Conservation (phyloP, 2,888 invertebrate species). For the Tyria jacobaeae region DNA sequence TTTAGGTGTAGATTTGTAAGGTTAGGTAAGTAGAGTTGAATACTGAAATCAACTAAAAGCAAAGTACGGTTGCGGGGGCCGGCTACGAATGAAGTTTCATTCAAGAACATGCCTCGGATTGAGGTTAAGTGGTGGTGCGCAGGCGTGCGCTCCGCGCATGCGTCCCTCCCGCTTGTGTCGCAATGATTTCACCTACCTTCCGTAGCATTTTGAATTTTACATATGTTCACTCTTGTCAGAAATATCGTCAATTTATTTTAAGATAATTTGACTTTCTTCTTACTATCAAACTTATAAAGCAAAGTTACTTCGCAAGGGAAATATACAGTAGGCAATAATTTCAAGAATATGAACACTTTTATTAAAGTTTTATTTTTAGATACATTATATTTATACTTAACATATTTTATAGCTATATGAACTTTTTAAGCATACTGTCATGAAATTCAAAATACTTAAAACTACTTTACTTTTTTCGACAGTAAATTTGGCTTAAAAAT, state of each 20-base stretch:
- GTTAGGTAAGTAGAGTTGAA: conserved; percentile 60
- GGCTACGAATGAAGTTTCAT: conserved; percentile 79
- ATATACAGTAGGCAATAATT: neutral
- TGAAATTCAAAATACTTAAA: neutral
- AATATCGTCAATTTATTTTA: conserved; percentile 44
- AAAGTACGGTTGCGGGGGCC: conserved; percentile 71
- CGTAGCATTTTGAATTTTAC: conserved; percentile 71
- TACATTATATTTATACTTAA: neutral
- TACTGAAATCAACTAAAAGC: conserved; percentile 68
- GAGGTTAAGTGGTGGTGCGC: conserved; percentile 82
- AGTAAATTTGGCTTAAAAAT: conserved; percentile 38
- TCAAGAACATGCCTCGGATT: conserved; percentile 84
- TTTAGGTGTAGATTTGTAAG: conserved; percentile 40
- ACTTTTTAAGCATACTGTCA: neutral
- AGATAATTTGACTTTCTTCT: conserved; percentile 28
- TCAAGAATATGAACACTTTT: neutral
- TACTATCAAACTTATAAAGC: conserved; percentile 2
- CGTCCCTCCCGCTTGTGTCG: conserved; percentile 59
- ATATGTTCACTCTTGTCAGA: conserved; percentile 54
- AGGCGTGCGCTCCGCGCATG: conserved; percentile 75
- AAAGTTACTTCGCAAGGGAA: neutral
- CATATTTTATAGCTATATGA: neutral
- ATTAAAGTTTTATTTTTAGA: neutral
- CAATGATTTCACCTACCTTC: conserved; percentile 83
- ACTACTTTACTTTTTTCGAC: neutral